A percentile compares a stretch with the other conserved stretches of the same genome.
phyloP scores from a whole-genome alignment of 2,888 invertebrate genomes.

The Chaetogeoica ovagalla region DNA sequence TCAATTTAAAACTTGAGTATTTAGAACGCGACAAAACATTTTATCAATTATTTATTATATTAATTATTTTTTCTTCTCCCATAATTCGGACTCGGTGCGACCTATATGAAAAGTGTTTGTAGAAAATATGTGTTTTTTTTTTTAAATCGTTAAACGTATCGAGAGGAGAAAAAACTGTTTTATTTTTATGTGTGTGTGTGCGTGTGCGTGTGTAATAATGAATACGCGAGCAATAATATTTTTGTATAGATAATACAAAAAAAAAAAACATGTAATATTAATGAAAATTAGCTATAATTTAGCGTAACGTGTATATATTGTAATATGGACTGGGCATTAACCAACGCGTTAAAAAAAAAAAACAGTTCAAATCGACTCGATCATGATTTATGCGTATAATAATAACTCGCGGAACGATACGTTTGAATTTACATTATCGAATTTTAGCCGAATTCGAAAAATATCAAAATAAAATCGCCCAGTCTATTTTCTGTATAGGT shows the following conservation, averaged over 20 bases:
- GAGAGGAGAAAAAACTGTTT: not conserved
- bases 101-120: no score
- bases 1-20: no score
- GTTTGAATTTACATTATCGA: no score
- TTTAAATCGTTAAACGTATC: constrained; percentile 16
- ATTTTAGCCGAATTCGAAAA: no score
- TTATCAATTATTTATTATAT: no score
- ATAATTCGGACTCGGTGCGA: no score
- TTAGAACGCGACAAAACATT: no score
- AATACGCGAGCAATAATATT: constrained; percentile 50
- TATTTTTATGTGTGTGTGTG: not conserved
- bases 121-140: not conserved
- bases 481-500: not conserved
- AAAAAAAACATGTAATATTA: not conserved
- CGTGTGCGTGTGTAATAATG: not conserved
- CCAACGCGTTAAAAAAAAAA: no score
- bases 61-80: no score
- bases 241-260: constrained; percentile 38
- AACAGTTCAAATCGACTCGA: no score
- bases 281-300: constrained; percentile 26
- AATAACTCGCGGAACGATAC: no score
- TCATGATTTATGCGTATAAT: not conserved
- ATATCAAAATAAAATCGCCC: no score
- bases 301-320: not conserved
- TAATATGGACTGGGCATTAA: not conserved